Evolutionary conservation across 1,140 invertebrate genomes (phyloP), one percentile per base, ranked within the genome.

Genomic region (Solenopsis invicta): DNA sequence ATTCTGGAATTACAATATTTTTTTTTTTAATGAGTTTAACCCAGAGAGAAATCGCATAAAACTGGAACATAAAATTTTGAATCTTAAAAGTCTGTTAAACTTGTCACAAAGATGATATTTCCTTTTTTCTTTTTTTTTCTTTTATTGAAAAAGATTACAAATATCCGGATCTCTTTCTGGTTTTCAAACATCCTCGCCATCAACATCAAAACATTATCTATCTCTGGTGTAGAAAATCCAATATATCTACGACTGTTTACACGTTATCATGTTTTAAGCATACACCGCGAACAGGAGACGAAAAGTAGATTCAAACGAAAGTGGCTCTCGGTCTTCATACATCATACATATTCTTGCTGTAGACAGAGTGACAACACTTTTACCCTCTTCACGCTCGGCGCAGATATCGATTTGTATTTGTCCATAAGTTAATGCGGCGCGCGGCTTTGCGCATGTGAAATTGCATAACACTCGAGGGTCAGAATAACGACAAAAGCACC

Each of bases 401-500:
- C 69, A 84, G 80, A 59, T 84, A 84, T 84, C 80, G 80, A 84
- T 84, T 75, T 74, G 54, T 74, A 75, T 74, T 84, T 84, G 80
- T 84, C 69, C 80, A 62, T 74, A 84, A 84, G 80, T 84, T 84
- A 84, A 84, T 62, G 69, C 45, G 45, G 54, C 18, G 54, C 18
- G 56, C 54, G 48, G n/a, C 54, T 71, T 56, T 75, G 80, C 80
- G 80, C 69, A 84, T 62, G 45, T 84, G 80, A 75, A 74, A 84
- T 84, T 84, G 80, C 80, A 48, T 84, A 84, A 84, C 69, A 74
- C 69, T 71, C 69, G 41, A 24, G 54, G 69, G 80, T 45, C 69
- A 74, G 80, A 74, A 41, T 74, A 75, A 84, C 80, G 80, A 84
- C 80, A 84, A 74, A 59, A 84, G 80, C 80, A 74, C 18, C 56